Percentiles rank a stretch among this genome's conserved stretches.
These are phyloP conservation scores for Trachemys scripta DNA, from an alignment of 2,113 vertebrate species.

Conservation along the genomic window DNA sequence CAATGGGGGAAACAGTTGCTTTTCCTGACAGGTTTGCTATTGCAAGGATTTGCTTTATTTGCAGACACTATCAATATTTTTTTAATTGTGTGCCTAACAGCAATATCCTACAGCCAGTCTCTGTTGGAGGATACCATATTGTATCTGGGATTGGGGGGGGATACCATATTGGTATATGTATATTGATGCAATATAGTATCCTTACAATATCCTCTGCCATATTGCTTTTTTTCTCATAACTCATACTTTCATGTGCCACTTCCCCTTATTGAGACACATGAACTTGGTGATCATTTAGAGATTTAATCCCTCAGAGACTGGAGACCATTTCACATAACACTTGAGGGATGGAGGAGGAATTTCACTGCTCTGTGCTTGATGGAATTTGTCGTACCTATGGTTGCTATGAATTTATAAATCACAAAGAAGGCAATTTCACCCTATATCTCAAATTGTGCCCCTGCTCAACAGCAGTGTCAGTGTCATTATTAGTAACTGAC, in stretches of 20 bases:
- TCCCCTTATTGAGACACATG: neutral
- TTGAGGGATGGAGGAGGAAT: neutral
- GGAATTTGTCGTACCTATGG: conserved; percentile 3
- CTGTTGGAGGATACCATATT: neutral
- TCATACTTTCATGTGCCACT: neutral
- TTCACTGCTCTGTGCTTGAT: neutral
- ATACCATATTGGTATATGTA: too few relatives aligned
- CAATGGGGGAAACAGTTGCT: neutral
- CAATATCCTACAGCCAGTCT: neutral
- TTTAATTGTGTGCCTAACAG: neutral
- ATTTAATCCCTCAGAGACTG: neutral
- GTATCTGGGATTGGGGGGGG: too few relatives aligned
- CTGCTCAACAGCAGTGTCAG: neutral
- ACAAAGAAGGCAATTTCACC: neutral
- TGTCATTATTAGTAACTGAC: neutral
- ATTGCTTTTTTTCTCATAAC: neutral
- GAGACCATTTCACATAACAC: neutral
- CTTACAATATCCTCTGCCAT: neutral
- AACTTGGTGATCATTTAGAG: neutral
- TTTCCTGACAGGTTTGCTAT: neutral
- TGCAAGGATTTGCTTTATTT: neutral
- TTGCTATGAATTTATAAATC: neutral
- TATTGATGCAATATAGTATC: too few relatives aligned
- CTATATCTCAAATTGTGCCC: neutral
- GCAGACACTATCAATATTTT: too few relatives aligned